Conservation (phyloP, 2,888 invertebrate genomes). For the Agelastica alni region DNA sequence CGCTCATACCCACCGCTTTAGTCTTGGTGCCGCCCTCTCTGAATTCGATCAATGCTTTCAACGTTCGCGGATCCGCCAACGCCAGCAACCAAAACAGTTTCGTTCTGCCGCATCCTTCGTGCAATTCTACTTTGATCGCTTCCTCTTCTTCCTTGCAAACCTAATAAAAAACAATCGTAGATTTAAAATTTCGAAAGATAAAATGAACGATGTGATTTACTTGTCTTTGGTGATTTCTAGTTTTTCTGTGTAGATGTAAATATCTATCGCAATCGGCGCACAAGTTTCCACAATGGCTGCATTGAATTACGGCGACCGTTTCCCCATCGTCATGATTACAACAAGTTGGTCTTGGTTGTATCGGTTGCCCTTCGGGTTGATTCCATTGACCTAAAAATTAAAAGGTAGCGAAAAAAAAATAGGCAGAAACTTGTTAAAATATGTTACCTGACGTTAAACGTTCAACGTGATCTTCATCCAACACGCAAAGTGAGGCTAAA, state of each 20-base stretch:
- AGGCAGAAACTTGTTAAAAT: neutral
- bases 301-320: constrained; percentile 91
- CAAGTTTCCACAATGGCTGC: constrained; percentile 86
- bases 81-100: constrained; percentile 94
- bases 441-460: constrained; percentile 67
- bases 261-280: constrained; percentile 97
- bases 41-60: constrained; percentile 91
- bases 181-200: neutral
- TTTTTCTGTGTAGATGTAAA: constrained; percentile 87
- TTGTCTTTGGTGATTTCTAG: constrained; percentile 83
- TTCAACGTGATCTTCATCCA: constrained; percentile 90
- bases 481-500: constrained; percentile 88
- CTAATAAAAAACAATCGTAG: constrained; percentile 49
- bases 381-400: constrained; percentile 82
- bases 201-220: constrained; percentile 51
- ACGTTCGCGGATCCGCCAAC: constrained; percentile 88
- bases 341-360: constrained; percentile 78
- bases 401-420: no score
- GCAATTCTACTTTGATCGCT: constrained; percentile 94
- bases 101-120: constrained; percentile 93
- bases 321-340: constrained; percentile 96
- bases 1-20: constrained; percentile 57
- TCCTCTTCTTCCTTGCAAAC: constrained; percentile 96
- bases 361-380: constrained; percentile 63
- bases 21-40: constrained; percentile 71